Base-by-base conservation (phyloP, 1,140 invertebrate species). In the Aporrectodea caliginosa region DNA sequence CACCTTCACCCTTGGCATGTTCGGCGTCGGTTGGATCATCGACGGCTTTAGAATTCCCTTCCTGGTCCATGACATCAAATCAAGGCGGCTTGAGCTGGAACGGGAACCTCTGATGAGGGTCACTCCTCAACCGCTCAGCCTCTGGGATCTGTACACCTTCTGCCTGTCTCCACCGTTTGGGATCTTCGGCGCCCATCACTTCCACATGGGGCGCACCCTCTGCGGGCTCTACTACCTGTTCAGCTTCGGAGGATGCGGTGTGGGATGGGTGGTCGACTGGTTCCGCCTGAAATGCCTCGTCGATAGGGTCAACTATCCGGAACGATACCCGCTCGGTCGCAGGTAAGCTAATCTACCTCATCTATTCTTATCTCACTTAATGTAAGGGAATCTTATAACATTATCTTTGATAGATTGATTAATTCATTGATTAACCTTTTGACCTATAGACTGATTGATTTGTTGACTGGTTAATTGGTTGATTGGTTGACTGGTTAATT, bases 141-240 rank as follows among this genome's bases (percentile, higher is more conserved):
- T 58, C 43, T 58, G 43, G 6, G 22, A 58, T 22, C 6, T 22
- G 6, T 58, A 58, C 43, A 6, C 22, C 6, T 22, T 58, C 6
- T 58, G 43, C 43, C 6, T 58, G 43, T 6, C 22, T 6, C 43
- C 43, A 12, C 43, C 43, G 6, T 22, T 58, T 58, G 43, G 43
- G 6, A 58, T 58, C 6, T n/a, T 32, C n/a, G 84, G 85, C n/a
- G 75, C 75, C 22, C 75, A 77, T 32, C 34, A 68, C 27, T 77
- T 77, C 58, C 32, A 77, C 58, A 16, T 77, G 58, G n/a, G 75
- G n/a, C 22, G 75, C 22, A 27, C 16, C 34, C 31, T 31, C 34
- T 27, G 32, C 16, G 75, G 75, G n/a, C 1, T 32, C 16, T 68
- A 68, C 30, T 77, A 77, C 58, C 58, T 77, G n/a, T 68, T 43